phyloP scores from a whole-genome alignment of 2,797 vertebrate genomes.

The Sciurus vulgaris region DNA sequence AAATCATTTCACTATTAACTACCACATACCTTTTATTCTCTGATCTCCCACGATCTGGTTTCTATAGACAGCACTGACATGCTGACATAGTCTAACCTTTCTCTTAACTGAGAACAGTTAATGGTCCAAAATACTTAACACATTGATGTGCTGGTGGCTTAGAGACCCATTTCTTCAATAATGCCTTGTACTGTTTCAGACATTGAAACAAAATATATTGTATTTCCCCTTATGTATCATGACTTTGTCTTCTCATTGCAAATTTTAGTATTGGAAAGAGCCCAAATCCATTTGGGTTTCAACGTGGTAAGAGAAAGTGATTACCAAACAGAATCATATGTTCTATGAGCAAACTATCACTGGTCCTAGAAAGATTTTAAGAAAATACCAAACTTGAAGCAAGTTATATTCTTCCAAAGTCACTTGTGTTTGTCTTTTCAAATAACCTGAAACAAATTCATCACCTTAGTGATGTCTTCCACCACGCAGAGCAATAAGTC shows the following conservation, averaged over 20 bases:
- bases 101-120: not conserved
- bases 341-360: not conserved
- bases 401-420: not conserved
- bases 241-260: not conserved
- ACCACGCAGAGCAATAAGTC: not conserved
- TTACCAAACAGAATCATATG: not conserved
- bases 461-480: not conserved
- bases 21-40: not conserved
- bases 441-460: not conserved
- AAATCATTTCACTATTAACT: not conserved
- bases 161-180: not conserved
- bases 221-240: not conserved
- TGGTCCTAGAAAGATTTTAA: not conserved
- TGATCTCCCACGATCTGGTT: not conserved
- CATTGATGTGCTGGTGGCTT: not conserved
- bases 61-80: not conserved
- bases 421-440: not conserved
- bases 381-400: not conserved
- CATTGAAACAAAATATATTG: not conserved
- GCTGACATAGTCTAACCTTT: not conserved
- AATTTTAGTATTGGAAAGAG: not conserved
- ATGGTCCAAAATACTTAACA: not conserved
- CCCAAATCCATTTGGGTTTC: not conserved
- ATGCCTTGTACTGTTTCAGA: not conserved
- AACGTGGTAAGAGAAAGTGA: not conserved